Conservation (phyloP, 2,797 vertebrate genomes). For the Arrhamphus sclerolepis region DNA sequence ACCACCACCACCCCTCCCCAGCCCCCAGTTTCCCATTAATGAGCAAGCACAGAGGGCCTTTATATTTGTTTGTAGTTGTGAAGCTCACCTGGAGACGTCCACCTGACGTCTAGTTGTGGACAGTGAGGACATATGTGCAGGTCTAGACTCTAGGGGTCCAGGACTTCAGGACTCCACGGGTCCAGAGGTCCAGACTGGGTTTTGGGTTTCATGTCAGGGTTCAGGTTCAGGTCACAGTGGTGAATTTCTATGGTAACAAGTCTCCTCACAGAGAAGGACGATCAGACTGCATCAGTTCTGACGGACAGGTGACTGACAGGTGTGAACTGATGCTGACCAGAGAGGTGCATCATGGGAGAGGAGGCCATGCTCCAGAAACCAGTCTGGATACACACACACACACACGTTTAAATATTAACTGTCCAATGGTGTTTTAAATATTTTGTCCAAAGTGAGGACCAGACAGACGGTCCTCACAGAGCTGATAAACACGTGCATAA, state of each 20-base stretch:
- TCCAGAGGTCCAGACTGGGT: no score
- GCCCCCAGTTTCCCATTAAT: no score
- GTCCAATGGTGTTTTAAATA: not conserved
- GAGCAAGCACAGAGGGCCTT: no score
- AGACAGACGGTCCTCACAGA: conserved; percentile 5
- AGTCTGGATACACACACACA: conserved; percentile 10
- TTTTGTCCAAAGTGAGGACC: conserved; percentile 11
- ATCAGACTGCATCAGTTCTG: conserved; percentile 3
- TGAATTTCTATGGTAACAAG: conserved; percentile 9
- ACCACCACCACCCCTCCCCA: no score
- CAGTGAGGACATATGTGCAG: no score
- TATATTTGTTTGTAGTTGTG: no score
- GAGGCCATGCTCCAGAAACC: conserved; percentile 51
- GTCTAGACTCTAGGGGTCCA: no score
- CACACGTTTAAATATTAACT: not conserved
- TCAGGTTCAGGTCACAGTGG: no score
- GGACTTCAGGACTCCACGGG: no score
- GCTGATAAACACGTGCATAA: conserved; percentile 3
- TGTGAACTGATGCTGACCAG: conserved; percentile 18
- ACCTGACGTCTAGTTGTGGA: no score
- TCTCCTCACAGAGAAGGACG: conserved; percentile 4
- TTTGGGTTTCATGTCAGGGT: no score
- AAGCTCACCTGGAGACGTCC: no score
- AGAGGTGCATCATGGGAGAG: conserved; percentile 55
- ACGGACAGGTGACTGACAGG: conserved; percentile 38